Evolutionary conservation across 2,113 vertebrate species (phyloP), one percentile per base, ranked within the genome.

Genomic region (Ursus arctos): DNA sequence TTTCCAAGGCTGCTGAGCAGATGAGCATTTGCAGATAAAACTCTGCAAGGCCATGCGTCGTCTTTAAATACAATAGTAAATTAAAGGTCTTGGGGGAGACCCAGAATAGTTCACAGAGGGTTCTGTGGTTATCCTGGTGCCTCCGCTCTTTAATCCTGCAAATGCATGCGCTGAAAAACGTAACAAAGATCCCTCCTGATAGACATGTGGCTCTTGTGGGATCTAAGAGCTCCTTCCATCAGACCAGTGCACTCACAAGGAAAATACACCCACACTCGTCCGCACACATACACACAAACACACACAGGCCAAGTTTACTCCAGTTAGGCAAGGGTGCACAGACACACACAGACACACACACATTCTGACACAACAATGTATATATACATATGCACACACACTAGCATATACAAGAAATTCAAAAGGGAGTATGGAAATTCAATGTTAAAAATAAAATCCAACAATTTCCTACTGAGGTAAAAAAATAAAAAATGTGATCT

Each of bases 141-240:
- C 71, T 88, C 61, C 15, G 91, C 53, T 96, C 96, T 98, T 98
- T 98, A 98, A 98, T 98, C 98, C 97, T 97, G 86, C 95, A 98
- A 98, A 98, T 83, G n/a, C 63, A 63, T 95, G n/a, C 63, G 53
- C 76, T 97, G 89, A 97, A 98, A 97, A 76, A 55, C 88, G 43
- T 84, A 94, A 95, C 86, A 94, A 96, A 97, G 86, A 96, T 95
- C 36, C 36, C 28, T 95, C 96, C 97, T 93, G 95, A 95, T 53
- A 98, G 97, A 59, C 91, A 77, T 83, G 69, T 88, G 79, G 82
- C 76, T 98, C 94, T 97, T 97, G 82, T 96, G 89, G 84, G 87
- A 89, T 63, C 91, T 95, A 80, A 96, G 96, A 93, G 61, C 61
- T 72, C 61, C n/a, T 88, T 94, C 67, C 57, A 47, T 84, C 84